Evolutionary conservation across 2,888 invertebrate genomes (phyloP), one percentile per base, ranked within the genome.

Genomic region (Amphipyra tragopoginis): DNA sequence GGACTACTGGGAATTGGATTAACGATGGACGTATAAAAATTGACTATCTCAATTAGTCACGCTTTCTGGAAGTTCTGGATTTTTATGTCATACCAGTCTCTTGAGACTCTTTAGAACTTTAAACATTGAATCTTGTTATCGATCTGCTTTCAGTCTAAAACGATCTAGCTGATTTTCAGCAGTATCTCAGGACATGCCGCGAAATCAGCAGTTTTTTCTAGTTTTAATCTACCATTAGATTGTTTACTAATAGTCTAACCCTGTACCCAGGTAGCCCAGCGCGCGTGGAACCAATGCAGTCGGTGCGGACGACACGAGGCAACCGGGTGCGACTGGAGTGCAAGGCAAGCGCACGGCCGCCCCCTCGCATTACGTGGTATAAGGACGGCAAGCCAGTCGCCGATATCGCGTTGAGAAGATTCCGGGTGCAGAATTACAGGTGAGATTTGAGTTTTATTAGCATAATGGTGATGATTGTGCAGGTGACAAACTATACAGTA

Each of bases 331-430:
- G 95, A 84, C 96, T 98, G 83, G 96, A 97, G 82, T 98, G 98
- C 90, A 96, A 96, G 77, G 97, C 97, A 77, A 96, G 95, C 88
- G 97, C 97, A 38, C 96, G 97, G 77, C 98, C 98, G 44, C 96
- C 97, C 70, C 98, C 98, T 33, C 96, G 97, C 77, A 96, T 98
- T 79, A 96, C 97, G 80, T 98, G 98, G 98, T 97, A 96, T 93
- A 97, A 97, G 91, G 96, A 97, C 94, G 96, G 96, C 76, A 93
- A 94, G 83, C 96, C 96, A 80, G 95, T 96, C 77, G 95, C 95
- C 59, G 95, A 96, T 79, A 96, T 96, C 83, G 95, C 95, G 63
- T 94, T 95, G 69, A 92, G 93, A 76, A 90, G 95, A 83, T 94
- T 95, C 86, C 95, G 95, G 90, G 96, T 96, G 93, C 95, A 95